These are phyloP conservation scores for Bujurquina vittata DNA, from an alignment of 2,113 vertebrate species.

Conservation along the genomic window DNA sequence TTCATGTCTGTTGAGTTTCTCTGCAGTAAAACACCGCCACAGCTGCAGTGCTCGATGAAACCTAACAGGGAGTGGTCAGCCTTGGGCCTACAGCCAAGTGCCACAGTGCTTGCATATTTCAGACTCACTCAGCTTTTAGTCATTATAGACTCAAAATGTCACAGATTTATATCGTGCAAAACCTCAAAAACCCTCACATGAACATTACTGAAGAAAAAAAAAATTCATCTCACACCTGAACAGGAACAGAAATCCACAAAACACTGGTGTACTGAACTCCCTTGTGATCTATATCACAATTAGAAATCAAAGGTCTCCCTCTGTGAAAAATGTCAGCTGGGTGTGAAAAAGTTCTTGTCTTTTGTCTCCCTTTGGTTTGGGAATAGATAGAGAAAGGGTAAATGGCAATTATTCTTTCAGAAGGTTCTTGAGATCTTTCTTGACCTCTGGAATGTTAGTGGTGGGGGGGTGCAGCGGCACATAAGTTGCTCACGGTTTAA, in stretches of 20 bases:
- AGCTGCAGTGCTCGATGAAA: slow-evolving; percentile 7
- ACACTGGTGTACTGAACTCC: slow-evolving; percentile 38
- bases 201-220: slow-evolving; percentile 33
- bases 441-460: slow-evolving; percentile 24
- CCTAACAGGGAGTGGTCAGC: slow-evolving; percentile 32
- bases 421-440: slow-evolving; percentile 58
- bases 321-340: slow-evolving; percentile 63
- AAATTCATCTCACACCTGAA: slow-evolving; percentile 29
- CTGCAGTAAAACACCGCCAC: not conserved
- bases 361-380: slow-evolving; percentile 24
- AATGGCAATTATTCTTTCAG: slow-evolving; percentile 60
- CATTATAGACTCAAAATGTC: slow-evolving; percentile 73
- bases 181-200: slow-evolving; percentile 38
- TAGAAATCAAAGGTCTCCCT: slow-evolving; percentile 74
- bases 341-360: slow-evolving; percentile 56
- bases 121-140: slow-evolving; percentile 64
- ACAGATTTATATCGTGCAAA: slow-evolving; percentile 70
- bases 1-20: not conserved
- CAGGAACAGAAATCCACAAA: slow-evolving; percentile 41
- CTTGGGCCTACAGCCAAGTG: slow-evolving; percentile 40
- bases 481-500: not conserved
- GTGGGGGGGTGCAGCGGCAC: not conserved
- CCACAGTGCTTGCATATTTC: slow-evolving; percentile 53
- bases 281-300: slow-evolving; percentile 77
- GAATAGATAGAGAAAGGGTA: slow-evolving; percentile 61